These are phyloP conservation scores for Trilocha varians DNA, from an alignment of 2,888 invertebrate genomes.

Conservation along the genomic window DNA sequence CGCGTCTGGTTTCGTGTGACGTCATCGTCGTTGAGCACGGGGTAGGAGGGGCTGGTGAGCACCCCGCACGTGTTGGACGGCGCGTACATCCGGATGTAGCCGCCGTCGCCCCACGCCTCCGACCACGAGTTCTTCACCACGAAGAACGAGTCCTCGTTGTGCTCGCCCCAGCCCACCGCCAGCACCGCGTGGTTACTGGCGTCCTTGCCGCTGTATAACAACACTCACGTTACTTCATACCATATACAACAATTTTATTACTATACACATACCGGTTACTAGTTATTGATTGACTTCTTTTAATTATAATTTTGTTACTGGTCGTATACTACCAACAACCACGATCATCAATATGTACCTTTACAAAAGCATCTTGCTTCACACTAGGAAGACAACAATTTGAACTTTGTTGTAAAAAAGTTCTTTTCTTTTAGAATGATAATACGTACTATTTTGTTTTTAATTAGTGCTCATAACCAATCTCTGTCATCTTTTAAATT, in stretches of 20 bases:
- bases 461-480: too few relatives aligned
- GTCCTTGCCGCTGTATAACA: conserved; percentile 33
- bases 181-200: conserved; percentile 43
- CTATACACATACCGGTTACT: too few relatives aligned
- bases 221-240: background rate
- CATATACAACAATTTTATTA: background rate
- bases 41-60: conserved; percentile 42
- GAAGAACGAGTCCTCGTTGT: conserved; percentile 39
- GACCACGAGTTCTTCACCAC: conserved; percentile 58
- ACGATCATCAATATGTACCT: too few relatives aligned
- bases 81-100: conserved; percentile 44
- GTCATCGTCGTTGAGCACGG: conserved; percentile 33
- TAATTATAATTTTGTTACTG: too few relatives aligned
- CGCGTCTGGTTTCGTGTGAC: conserved; percentile 25
- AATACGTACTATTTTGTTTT: too few relatives aligned
- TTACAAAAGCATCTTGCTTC: too few relatives aligned
- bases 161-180: conserved; percentile 52
- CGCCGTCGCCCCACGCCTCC: conserved; percentile 42
- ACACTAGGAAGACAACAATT: too few relatives aligned
- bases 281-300: too few relatives aligned
- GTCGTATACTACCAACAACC: too few relatives aligned
- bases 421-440: too few relatives aligned
- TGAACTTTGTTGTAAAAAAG: too few relatives aligned
- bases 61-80: conserved; percentile 51
- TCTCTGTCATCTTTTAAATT: too few relatives aligned